These are phyloP conservation scores for Clarias gariepinus DNA, from an alignment of 2,113 vertebrate genomes.

Conservation along the genomic window DNA sequence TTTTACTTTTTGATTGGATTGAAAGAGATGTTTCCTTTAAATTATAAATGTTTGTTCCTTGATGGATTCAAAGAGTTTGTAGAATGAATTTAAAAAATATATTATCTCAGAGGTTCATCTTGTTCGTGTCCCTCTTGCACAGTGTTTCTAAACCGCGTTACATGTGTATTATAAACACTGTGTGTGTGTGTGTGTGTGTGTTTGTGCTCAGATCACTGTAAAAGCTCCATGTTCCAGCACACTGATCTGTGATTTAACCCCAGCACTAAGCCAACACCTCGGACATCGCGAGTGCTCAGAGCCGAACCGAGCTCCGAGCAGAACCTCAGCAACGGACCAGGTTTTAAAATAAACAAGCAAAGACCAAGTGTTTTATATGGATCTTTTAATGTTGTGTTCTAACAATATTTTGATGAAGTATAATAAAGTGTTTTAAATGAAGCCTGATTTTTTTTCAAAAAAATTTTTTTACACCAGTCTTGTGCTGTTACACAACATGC, in stretches of 20 bases:
- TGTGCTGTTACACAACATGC: neutral
- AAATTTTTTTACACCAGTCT: no score
- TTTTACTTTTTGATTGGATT: neutral
- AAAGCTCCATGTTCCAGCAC: conserved; percentile 36
- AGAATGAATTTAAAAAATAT: neutral
- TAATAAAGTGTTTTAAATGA: conserved; percentile 29
- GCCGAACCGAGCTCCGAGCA: neutral
- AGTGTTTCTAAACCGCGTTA: neutral
- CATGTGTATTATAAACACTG: neutral
- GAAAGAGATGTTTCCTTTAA: neutral
- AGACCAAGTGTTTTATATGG: neutral
- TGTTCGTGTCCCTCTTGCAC: no score
- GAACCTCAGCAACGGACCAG: conserved; percentile 2
- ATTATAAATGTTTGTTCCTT: no score
- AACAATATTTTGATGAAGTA: neutral
- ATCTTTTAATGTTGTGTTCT: neutral
- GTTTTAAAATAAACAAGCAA: neutral
- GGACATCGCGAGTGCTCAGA: neutral
- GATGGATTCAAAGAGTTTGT: neutral
- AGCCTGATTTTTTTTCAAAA: neutral
- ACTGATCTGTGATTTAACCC: conserved; percentile 61
- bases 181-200: neutral
- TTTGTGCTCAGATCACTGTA: conserved; percentile 65
- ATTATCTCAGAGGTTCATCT: no score
- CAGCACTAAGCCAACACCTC: neutral